Evolutionary conservation across 2,888 invertebrate species (phyloP).

Genomic region (Pelosia muscerda): DNA sequence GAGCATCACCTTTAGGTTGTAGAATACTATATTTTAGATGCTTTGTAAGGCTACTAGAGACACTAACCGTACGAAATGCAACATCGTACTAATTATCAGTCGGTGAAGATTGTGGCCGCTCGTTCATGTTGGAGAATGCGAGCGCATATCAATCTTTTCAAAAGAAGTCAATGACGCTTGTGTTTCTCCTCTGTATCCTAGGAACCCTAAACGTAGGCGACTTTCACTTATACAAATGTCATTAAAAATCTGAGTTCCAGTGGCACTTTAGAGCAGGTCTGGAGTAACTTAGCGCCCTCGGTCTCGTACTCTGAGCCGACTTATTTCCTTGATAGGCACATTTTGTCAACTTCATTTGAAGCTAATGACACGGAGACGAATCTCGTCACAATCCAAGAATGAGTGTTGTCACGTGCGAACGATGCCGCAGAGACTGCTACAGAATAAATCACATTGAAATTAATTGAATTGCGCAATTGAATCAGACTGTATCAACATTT

Average conservation of each 20-base stretch:
- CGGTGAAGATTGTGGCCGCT: background rate
- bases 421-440: background rate
- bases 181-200: background rate
- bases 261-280: background rate
- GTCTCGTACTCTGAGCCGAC: background rate
- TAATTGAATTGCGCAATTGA: background rate
- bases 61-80: background rate
- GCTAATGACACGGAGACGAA: slow-evolving; percentile 1
- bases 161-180: background rate
- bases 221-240: background rate
- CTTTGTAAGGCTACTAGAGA: background rate
- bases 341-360: background rate
- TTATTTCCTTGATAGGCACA: slow-evolving; percentile 3
- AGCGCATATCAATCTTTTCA: too few species aligned
- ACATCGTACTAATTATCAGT: background rate
- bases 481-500: background rate
- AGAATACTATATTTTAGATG: background rate
- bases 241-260: background rate
- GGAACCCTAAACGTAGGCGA: background rate
- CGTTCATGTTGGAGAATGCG: background rate
- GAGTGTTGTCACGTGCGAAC: background rate
- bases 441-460: background rate
- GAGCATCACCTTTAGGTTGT: too few species aligned
- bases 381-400: background rate
- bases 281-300: background rate